These are phyloP conservation scores for Drosophila multiciliata DNA, from an alignment of 2,888 invertebrate species.

Conservation along the genomic window DNA sequence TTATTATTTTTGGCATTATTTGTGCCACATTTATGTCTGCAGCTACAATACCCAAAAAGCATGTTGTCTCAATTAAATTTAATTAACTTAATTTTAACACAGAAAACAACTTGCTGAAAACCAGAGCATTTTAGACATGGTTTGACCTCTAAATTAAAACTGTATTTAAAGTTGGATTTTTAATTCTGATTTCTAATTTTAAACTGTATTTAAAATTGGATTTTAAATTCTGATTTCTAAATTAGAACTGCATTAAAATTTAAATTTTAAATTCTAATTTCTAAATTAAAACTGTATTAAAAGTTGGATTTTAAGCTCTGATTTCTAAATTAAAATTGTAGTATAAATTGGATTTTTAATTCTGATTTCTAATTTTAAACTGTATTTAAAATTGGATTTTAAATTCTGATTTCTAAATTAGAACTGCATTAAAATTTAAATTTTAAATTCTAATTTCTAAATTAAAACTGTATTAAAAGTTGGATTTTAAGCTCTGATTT, in stretches of 20 bases:
- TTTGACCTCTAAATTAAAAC: neutral
- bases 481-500: neutral
- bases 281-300: too few relatives aligned
- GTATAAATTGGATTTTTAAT: neutral
- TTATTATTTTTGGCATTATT: neutral
- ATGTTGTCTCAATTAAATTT: neutral
- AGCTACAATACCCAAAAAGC: neutral
- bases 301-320: neutral
- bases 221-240: too few relatives aligned
- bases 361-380: too few relatives aligned
- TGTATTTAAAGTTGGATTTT: neutral
- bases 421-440: too few relatives aligned
- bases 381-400: too few relatives aligned
- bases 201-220: too few relatives aligned
- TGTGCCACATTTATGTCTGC: neutral
- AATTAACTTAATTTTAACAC: neutral
- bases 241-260: neutral
- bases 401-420: too few relatives aligned
- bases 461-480: neutral
- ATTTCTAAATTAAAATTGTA: neutral
- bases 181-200: too few relatives aligned
- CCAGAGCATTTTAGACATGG: neutral
- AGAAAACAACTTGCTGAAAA: neutral
- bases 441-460: too few relatives aligned
- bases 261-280: neutral